These are phyloP conservation scores for Saccostrea glomerata DNA, from an alignment of 1,140 invertebrate species.

Conservation along the genomic window DNA sequence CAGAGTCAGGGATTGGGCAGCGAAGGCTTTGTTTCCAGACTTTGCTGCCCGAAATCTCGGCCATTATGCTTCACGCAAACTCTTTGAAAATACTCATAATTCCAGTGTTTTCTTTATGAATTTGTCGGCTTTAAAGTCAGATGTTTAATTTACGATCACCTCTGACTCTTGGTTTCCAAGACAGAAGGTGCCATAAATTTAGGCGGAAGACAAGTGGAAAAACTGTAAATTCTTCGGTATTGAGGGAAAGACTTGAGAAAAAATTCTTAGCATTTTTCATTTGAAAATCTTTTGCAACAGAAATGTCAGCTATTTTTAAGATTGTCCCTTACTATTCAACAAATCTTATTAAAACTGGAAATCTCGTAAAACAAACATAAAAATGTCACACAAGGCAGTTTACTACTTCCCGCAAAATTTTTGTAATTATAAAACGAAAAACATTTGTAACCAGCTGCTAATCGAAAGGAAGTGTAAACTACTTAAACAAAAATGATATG, in stretches of 20 bases:
- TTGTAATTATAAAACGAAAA: background rate
- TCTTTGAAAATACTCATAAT: conserved; percentile 32
- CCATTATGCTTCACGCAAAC: conserved; percentile 24
- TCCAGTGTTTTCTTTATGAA: conserved; percentile 12
- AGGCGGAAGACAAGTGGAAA: conserved; percentile 4
- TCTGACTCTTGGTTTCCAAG: conserved; percentile 19
- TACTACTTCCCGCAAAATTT: background rate
- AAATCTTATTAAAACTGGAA: background rate
- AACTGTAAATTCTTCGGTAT: background rate
- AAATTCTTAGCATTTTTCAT: background rate
- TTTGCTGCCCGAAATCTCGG: background rate
- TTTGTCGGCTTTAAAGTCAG: conserved; percentile 5
- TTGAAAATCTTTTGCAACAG: background rate
- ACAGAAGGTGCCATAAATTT: conserved; percentile 22
- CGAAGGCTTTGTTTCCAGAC: conserved; percentile 6
- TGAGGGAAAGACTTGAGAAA: background rate
- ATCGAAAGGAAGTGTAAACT: too few relatives aligned
- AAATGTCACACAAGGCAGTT: background rate
- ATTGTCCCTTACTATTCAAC: background rate
- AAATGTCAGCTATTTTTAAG: background rate
- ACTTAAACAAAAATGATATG: too few relatives aligned
- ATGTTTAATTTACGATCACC: conserved; percentile 23
- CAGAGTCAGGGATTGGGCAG: background rate
- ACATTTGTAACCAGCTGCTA: too few relatives aligned
- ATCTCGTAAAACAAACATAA: background rate